Evolutionary conservation across 2,113 vertebrate species (phyloP).

Genomic region (Colinus virginianus): DNA sequence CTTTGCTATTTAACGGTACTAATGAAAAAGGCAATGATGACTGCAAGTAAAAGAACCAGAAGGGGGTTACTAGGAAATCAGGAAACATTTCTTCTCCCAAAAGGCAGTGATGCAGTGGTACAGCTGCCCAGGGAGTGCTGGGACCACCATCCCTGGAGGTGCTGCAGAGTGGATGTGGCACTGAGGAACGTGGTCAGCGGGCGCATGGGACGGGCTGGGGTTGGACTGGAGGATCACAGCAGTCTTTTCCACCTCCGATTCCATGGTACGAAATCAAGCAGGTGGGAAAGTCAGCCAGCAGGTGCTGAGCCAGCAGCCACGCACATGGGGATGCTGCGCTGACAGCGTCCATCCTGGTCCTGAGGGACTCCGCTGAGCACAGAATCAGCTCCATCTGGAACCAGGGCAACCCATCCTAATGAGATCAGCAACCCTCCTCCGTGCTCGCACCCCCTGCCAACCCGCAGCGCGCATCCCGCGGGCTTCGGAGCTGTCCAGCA

Average conservation of each 20-base stretch:
- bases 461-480: neutral
- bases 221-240: too few relatives aligned
- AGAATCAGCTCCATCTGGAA: fast-evolving
- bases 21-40: neutral
- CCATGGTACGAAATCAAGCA: neutral
- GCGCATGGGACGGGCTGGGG: too few relatives aligned
- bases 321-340: too few relatives aligned
- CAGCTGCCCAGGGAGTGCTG: too few relatives aligned
- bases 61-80: too few relatives aligned
- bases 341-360: neutral
- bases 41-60: neutral
- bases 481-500: neutral
- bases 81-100: too few relatives aligned
- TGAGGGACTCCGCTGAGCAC: neutral
- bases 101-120: too few relatives aligned
- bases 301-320: neutral
- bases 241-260: too few relatives aligned
- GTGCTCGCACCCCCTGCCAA: neutral
- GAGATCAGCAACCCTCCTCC: neutral
- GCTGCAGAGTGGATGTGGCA: too few relatives aligned
- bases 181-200: too few relatives aligned
- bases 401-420: neutral
- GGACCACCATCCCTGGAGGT: too few relatives aligned
- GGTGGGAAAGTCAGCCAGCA: neutral
- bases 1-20: neutral